Conservation (phyloP, 2,888 invertebrate genomes). For the Philaethria dido region DNA sequence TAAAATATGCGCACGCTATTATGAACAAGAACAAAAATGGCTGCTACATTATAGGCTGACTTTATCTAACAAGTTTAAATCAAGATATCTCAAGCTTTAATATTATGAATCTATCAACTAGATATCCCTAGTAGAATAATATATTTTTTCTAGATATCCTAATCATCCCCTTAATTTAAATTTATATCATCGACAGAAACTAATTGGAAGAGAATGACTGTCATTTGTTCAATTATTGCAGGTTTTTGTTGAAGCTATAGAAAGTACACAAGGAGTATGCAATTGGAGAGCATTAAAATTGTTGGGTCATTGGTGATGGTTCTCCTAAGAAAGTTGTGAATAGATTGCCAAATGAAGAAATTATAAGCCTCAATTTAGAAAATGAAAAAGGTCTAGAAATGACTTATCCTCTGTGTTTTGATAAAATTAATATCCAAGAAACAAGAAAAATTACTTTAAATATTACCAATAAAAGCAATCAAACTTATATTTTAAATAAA, state of each 20-base stretch:
- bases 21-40: constrained; percentile 84
- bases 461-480: constrained; percentile 74
- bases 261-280: constrained; percentile 86
- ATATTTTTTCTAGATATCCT: too few species aligned
- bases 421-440: constrained; percentile 67
- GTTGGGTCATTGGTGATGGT: constrained; percentile 57
- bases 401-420: constrained; percentile 76
- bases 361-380: constrained; percentile 58
- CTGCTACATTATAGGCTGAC: constrained; percentile 83
- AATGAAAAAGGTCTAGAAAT: constrained; percentile 81
- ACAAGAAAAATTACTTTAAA: constrained; percentile 53
- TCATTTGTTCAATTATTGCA: constrained; percentile 48
- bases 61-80: too few species aligned
- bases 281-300: constrained; percentile 85
- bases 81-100: too few species aligned
- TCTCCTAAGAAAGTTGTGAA: constrained; percentile 50
- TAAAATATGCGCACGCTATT: constrained; percentile 82
- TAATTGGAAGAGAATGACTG: too few species aligned
- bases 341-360: constrained; percentile 50
- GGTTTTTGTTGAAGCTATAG: constrained; percentile 87
- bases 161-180: not conserved
- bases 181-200: not conserved
- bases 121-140: too few species aligned
- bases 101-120: too few species aligned
- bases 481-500: constrained; percentile 70